These are phyloP conservation scores for Parotia lawesii DNA, from an alignment of 2,113 vertebrate genomes.

Conservation along the genomic window DNA sequence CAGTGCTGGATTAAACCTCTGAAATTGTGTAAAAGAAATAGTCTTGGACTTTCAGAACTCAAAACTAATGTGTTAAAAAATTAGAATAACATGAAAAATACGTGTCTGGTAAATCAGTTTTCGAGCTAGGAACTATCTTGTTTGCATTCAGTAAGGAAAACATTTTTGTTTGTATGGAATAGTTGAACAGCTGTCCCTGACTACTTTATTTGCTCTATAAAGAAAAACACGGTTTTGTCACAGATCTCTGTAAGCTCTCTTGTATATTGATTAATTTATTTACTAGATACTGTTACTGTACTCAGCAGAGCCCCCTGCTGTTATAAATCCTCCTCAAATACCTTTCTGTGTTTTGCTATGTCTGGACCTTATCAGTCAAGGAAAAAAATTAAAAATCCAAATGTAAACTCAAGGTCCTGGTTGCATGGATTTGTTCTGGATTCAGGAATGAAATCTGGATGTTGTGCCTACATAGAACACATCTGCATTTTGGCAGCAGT, in stretches of 20 bases:
- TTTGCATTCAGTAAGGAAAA: not conserved
- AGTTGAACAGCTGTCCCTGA: not conserved
- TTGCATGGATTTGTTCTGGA: not conserved
- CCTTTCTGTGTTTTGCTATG: not conserved
- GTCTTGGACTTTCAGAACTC: not conserved
- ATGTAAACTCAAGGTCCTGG: not conserved
- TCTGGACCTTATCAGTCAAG: not conserved
- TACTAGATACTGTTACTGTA: not conserved
- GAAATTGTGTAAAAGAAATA: not conserved
- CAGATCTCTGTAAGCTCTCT: not conserved
- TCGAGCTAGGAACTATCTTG: not conserved
- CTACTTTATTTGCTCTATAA: not conserved
- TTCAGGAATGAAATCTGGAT: not conserved
- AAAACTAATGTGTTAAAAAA: not conserved
- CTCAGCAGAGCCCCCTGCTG: slow-evolving; percentile 38
- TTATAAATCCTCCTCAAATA: not conserved
- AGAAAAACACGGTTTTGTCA: not conserved
- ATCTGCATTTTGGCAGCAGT: not conserved
- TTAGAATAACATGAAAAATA: not conserved
- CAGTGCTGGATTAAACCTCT: not conserved
- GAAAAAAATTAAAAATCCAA: not conserved
- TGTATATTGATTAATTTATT: not conserved
- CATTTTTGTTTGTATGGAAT: not conserved
- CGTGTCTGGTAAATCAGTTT: not conserved
- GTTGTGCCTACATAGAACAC: not conserved